Percentiles rank a stretch among this genome's conserved stretches.
Conservation (phyloP, 2,888 invertebrate species). For the Ornithoptera priamus region DNA sequence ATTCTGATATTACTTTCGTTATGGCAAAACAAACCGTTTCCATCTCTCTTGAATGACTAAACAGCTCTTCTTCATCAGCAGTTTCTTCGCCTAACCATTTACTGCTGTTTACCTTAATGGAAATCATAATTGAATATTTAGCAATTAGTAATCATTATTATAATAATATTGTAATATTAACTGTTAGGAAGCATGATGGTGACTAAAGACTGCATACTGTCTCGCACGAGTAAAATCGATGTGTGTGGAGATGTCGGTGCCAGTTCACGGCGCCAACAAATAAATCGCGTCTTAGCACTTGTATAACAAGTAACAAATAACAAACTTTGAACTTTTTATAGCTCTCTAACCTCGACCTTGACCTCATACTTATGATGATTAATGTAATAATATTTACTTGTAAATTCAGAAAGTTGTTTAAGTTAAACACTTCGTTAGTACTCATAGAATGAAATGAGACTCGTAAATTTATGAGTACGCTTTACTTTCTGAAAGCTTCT, state of each 20-base stretch:
- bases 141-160: slow-evolving; percentile 22
- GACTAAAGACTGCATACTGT: slow-evolving; percentile 54
- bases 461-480: no score
- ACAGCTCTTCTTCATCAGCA: slow-evolving; percentile 71
- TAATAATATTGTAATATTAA: slow-evolving; percentile 41
- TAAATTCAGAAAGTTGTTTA: neutral
- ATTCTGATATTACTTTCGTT: slow-evolving; percentile 67
- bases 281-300: slow-evolving; percentile 50
- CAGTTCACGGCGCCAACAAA: slow-evolving; percentile 43
- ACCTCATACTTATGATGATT: slow-evolving; percentile 35
- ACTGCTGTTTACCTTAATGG: slow-evolving; percentile 55
- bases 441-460: no score
- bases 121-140: slow-evolving; percentile 43
- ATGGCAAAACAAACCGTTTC: slow-evolving; percentile 70
- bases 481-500: no score
- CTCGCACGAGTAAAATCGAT: slow-evolving; percentile 66
- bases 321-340: slow-evolving; percentile 63
- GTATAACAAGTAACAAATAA: slow-evolving; percentile 63
- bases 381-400: neutral
- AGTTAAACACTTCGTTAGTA: neutral
- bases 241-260: slow-evolving; percentile 63
- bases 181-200: slow-evolving; percentile 56
- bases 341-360: slow-evolving; percentile 57
- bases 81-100: slow-evolving; percentile 80
- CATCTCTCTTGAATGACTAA: slow-evolving; percentile 74